Evolutionary conservation across 2,113 vertebrate genomes (phyloP).

Genomic region (Cottus gobio): DNA sequence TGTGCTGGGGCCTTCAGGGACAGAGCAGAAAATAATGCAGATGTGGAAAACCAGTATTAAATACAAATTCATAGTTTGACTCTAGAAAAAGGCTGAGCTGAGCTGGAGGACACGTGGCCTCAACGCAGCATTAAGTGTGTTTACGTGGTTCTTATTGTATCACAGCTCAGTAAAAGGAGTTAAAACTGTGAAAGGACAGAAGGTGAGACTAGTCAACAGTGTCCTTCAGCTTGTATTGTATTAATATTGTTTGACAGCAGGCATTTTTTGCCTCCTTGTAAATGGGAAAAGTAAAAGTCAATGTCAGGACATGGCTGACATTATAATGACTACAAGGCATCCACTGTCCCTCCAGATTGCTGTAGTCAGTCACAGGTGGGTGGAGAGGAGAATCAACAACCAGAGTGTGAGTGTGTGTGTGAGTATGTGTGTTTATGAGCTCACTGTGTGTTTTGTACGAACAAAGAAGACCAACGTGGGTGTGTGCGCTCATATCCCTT

Average conservation of each 20-base stretch:
- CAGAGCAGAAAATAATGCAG: constrained; percentile 31
- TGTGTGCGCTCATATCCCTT: constrained; percentile 1
- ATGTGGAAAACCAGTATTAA: constrained; percentile 23
- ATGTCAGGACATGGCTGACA: constrained; percentile 42
- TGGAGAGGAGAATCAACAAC: constrained; percentile 16
- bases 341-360: constrained; percentile 29
- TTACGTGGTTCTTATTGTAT: not conserved
- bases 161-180: not conserved
- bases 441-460: not conserved
- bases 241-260: constrained; percentile 20
- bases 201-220: not conserved
- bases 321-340: constrained; percentile 41
- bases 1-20: constrained; percentile 33
- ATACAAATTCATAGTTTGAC: constrained; percentile 24
- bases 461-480: constrained; percentile 6
- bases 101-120: constrained; percentile 13
- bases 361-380: constrained; percentile 45
- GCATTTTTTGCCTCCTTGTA: constrained; percentile 5
- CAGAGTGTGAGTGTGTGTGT: constrained; percentile 2
- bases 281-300: constrained; percentile 41
- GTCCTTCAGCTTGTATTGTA: not conserved
- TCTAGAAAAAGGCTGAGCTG: constrained; percentile 27
- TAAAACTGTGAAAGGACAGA: not conserved
- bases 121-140: not conserved
- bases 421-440: not conserved